Percentiles rank a stretch among this genome's conserved stretches.
These are phyloP conservation scores for Drosophila diplacantha DNA, from an alignment of 2,888 invertebrate species.

Conservation along the genomic window DNA sequence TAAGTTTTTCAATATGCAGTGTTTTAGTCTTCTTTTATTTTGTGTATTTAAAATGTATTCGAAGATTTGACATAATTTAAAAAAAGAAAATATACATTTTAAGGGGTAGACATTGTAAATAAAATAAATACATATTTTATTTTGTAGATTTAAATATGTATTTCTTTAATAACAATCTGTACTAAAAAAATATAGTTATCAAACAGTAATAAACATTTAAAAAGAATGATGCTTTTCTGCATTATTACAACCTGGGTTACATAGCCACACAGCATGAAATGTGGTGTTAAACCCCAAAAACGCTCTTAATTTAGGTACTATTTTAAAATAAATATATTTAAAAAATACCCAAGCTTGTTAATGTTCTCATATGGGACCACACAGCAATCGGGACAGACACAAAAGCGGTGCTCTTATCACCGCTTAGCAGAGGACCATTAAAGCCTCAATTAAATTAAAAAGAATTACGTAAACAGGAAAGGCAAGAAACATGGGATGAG, in stretches of 20 bases:
- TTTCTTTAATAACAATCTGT: too few species aligned
- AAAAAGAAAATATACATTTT: not conserved
- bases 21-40: not conserved
- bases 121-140: too few species aligned
- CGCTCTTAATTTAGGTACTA: not conserved
- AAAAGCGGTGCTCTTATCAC: conserved; percentile 23
- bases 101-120: too few species aligned
- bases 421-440: conserved; percentile 14
- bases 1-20: too few species aligned
- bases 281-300: not conserved
- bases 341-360: not conserved
- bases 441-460: conserved; percentile 55
- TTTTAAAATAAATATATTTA: not conserved
- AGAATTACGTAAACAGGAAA: conserved; percentile 40
- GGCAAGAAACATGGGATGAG: not conserved
- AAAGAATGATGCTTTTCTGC: not conserved
- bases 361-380: not conserved
- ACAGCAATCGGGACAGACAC: not conserved
- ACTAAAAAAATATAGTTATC: too few species aligned
- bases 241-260: not conserved
- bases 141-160: too few species aligned
- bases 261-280: not conserved
- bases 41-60: not conserved
- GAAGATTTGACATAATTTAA: not conserved
- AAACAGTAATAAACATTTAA: not conserved